A percentile compares a stretch with the other conserved stretches of the same genome.
Evolutionary conservation across 2,797 vertebrate genomes (phyloP).

Genomic region (Sciaenops ocellatus): DNA sequence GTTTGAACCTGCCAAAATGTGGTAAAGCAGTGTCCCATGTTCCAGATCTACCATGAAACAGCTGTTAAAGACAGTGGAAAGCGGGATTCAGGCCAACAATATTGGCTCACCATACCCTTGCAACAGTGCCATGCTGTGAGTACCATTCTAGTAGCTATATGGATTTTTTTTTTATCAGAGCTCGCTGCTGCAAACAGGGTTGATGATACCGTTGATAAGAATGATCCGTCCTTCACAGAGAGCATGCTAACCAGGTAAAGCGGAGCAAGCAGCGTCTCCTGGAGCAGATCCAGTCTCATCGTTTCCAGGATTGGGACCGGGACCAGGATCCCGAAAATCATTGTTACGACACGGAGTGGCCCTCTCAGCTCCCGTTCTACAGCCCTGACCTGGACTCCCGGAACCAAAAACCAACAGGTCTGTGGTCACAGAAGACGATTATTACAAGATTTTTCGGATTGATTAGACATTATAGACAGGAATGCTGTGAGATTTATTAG

Average conservation of each 20-base stretch:
- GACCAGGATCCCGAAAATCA: constrained; percentile 88
- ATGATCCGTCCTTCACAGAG: constrained; percentile 77
- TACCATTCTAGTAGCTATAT: constrained; percentile 5
- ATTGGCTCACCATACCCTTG: constrained; percentile 76
- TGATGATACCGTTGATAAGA: neutral
- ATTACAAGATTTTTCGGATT: neutral
- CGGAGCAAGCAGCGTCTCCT: constrained; percentile 88
- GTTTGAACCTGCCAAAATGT: neutral
- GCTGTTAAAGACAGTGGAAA: constrained; percentile 89
- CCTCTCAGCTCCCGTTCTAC: constrained; percentile 84
- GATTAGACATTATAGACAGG: neutral
- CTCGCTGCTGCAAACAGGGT: neutral
- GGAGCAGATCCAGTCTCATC: constrained; percentile 89
- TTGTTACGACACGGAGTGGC: constrained; percentile 82
- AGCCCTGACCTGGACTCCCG: constrained; percentile 87
- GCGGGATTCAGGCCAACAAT: constrained; percentile 88
- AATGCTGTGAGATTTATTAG: too few relatives aligned
- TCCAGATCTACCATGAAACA: constrained; percentile 92
- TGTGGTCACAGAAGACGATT: neutral
- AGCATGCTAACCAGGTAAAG: constrained; percentile 88
- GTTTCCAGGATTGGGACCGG: constrained; percentile 90
- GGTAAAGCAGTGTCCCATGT: neutral
- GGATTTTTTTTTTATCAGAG: neutral
- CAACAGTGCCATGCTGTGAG: constrained; percentile 76
- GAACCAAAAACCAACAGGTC: constrained; percentile 71